phyloP scores from a whole-genome alignment of 2,888 invertebrate species.

The Pyrochroa serraticornis region DNA sequence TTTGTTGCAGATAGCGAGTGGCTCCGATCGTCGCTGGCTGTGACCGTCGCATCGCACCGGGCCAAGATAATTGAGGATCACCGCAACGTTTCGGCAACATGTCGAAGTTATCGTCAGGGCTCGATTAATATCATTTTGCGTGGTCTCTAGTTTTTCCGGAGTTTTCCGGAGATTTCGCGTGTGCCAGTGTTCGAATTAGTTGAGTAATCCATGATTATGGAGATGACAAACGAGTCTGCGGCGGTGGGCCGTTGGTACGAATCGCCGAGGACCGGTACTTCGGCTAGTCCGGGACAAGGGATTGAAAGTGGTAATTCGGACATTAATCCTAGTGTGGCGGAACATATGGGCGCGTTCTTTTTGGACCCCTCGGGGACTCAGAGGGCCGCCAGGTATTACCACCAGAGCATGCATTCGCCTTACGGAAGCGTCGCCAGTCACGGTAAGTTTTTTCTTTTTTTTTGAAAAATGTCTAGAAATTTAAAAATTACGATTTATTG shows the following conservation, averaged over 20 bases:
- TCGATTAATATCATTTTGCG: background rate
- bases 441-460: conserved; percentile 49
- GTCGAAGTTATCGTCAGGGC: conserved; percentile 1
- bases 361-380: conserved; percentile 57
- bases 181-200: conserved; percentile 44
- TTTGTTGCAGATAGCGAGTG: conserved; percentile 2
- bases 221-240: conserved; percentile 59
- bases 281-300: conserved; percentile 54
- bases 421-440: conserved; percentile 57
- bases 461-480: conserved; percentile 28
- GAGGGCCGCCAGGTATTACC: conserved; percentile 58
- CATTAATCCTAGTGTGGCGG: conserved; percentile 57
- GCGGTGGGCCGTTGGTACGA: conserved; percentile 60
- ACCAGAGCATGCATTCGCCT: conserved; percentile 60
- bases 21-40: conserved; percentile 2
- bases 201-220: conserved; percentile 56
- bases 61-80: conserved; percentile 7
- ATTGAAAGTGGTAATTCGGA: conserved; percentile 49
- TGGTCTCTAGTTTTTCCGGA: background rate
- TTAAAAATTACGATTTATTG: too few species aligned
- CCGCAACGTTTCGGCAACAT: background rate
- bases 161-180: conserved; percentile 38
- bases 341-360: conserved; percentile 60
- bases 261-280: conserved; percentile 56
- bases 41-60: conserved; percentile 37